These are phyloP conservation scores for Pseudomyrmex sp. DNA, from an alignment of 1,140 invertebrate species.

Conservation along the genomic window DNA sequence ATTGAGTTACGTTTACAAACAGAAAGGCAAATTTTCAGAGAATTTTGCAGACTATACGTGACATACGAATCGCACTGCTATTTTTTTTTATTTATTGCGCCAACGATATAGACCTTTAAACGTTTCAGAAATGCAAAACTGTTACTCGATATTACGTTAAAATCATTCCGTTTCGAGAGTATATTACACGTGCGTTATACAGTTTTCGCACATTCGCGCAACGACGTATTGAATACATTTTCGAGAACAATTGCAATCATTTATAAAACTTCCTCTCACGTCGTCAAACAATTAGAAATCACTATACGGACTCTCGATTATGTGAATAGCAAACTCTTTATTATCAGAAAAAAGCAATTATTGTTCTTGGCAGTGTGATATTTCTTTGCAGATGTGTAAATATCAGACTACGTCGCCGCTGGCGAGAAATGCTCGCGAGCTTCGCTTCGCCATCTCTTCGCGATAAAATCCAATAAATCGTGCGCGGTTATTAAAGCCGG, in stretches of 20 bases:
- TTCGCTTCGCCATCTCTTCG: constrained; percentile 42
- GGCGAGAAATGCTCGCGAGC: constrained; percentile 46
- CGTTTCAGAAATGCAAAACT: constrained; percentile 20
- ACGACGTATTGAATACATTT: not conserved
- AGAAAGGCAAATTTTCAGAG: constrained; percentile 36
- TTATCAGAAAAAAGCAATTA: constrained; percentile 35
- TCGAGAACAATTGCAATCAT: not conserved
- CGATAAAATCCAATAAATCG: constrained; percentile 63
- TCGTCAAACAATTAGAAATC: not conserved
- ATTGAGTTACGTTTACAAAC: constrained; percentile 55
- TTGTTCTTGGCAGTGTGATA: constrained; percentile 24
- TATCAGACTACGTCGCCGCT: constrained; percentile 25
- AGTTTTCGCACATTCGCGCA: not conserved
- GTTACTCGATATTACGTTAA: constrained; percentile 12
- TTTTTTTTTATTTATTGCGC: constrained; percentile 40
- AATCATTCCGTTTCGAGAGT: constrained; percentile 5
- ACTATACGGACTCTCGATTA: not conserved
- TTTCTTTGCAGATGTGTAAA: constrained; percentile 52
- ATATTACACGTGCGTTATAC: constrained; percentile 3
- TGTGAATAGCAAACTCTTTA: not conserved
- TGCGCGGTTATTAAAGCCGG: constrained; percentile 50
- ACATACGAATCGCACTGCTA: constrained; percentile 44
- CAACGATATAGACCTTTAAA: constrained; percentile 26
- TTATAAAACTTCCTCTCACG: too few species aligned
- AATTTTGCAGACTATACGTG: constrained; percentile 35